Evolutionary conservation across 2,113 vertebrate species (phyloP).

Genomic region (Vulpes ferrilata): DNA sequence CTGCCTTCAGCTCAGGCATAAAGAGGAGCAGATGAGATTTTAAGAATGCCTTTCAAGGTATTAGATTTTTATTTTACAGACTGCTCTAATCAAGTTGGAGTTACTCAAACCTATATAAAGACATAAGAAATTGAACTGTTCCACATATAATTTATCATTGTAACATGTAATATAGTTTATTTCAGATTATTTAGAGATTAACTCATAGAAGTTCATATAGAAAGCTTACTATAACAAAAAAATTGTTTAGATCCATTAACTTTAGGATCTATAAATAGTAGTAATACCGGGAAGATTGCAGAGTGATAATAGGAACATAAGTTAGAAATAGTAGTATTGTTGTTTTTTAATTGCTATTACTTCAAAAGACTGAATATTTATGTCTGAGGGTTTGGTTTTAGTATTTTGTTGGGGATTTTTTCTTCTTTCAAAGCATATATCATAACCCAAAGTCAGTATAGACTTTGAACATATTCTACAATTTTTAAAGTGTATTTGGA

Average conservation of each 20-base stretch:
- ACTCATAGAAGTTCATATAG: not conserved
- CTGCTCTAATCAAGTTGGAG: not conserved
- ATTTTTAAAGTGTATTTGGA: not conserved
- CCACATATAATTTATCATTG: not conserved
- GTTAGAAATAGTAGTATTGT: not conserved
- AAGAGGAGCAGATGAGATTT: not conserved
- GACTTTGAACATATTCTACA: not conserved
- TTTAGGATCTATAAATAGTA: not conserved
- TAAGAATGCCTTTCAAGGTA: not conserved
- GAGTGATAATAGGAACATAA: not conserved
- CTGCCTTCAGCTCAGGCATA: not conserved
- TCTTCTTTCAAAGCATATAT: not conserved
- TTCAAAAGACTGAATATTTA: not conserved
- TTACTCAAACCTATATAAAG: not conserved
- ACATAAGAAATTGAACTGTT: constrained; percentile 28
- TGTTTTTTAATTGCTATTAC: not conserved
- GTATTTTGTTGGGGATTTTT: not conserved
- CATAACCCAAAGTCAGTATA: not conserved
- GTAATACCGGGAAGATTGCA: not conserved
- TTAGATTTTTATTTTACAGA: not conserved
- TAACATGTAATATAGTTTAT: not conserved
- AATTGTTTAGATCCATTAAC: not conserved
- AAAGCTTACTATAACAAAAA: not conserved
- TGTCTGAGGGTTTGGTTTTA: not conserved
- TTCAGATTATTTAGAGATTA: constrained; percentile 19